A percentile compares a stretch with the other conserved stretches of the same genome.
Conservation (phyloP, 2,888 invertebrate genomes). For the Dione vanillae region DNA sequence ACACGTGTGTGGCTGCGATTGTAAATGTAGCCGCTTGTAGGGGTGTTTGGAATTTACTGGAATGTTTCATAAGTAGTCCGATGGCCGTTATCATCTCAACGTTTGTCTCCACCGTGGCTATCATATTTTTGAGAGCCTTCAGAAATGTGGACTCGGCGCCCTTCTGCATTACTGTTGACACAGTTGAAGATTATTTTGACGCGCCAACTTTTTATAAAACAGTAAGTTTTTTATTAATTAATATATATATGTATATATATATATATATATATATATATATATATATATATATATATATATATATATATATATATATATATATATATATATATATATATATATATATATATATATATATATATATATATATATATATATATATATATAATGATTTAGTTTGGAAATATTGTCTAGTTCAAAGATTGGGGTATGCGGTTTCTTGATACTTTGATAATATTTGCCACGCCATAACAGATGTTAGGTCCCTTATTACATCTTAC, state of each 20-base stretch:
- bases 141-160: constrained; percentile 90
- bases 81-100: constrained; percentile 82
- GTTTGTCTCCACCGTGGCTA: constrained; percentile 82
- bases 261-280: no score
- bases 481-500: no score
- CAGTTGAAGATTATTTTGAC: constrained; percentile 88
- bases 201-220: constrained; percentile 90
- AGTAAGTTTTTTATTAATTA: constrained; percentile 65
- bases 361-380: no score
- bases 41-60: constrained; percentile 88
- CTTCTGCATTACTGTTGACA: constrained; percentile 87
- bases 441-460: no score
- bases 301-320: no score
- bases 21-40: constrained; percentile 92
- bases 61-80: constrained; percentile 79
- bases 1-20: constrained; percentile 87
- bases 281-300: no score
- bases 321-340: no score
- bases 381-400: no score
- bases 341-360: no score
- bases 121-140: constrained; percentile 86
- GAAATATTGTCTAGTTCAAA: no score
- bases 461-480: no score
- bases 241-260: neutral
- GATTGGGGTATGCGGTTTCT: no score